These are phyloP conservation scores for Corythornis leucogaster DNA, from an alignment of 2,797 vertebrate species.

Conservation along the genomic window DNA sequence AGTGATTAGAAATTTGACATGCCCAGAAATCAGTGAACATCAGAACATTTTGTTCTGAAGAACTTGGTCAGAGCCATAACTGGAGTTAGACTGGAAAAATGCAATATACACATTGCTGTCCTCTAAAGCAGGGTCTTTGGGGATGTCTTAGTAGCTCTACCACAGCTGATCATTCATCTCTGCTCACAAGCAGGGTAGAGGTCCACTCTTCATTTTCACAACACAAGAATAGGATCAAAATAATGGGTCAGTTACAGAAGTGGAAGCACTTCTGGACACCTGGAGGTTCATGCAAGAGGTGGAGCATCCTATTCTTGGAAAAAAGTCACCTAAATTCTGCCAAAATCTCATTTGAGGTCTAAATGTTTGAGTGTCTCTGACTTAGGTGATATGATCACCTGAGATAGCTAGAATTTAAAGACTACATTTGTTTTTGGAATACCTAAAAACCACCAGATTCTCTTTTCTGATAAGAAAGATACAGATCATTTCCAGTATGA, in stretches of 20 bases:
- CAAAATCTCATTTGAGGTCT: background rate
- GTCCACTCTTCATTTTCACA: background rate
- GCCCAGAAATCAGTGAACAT: background rate
- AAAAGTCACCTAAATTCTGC: background rate
- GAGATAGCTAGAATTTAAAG: background rate
- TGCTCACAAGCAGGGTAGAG: background rate
- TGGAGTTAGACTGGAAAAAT: background rate
- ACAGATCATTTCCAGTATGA: background rate
- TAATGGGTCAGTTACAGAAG: background rate
- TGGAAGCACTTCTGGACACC: background rate
- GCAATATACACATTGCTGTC: background rate
- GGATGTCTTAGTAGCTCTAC: background rate
- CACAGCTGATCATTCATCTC: background rate
- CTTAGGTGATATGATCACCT: background rate
- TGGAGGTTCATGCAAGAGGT: rapidly evolving
- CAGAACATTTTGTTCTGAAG: background rate
- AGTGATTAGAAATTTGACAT: background rate
- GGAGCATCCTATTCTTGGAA: background rate
- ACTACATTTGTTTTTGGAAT: background rate
- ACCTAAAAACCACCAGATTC: rapidly evolving
- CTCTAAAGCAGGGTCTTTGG: background rate
- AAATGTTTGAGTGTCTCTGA: background rate
- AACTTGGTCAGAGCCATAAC: background rate
- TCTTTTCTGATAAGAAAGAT: background rate
- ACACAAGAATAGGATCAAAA: background rate